Conservation (phyloP, 2,113 vertebrate species). For the Syngnathus floridae region DNA sequence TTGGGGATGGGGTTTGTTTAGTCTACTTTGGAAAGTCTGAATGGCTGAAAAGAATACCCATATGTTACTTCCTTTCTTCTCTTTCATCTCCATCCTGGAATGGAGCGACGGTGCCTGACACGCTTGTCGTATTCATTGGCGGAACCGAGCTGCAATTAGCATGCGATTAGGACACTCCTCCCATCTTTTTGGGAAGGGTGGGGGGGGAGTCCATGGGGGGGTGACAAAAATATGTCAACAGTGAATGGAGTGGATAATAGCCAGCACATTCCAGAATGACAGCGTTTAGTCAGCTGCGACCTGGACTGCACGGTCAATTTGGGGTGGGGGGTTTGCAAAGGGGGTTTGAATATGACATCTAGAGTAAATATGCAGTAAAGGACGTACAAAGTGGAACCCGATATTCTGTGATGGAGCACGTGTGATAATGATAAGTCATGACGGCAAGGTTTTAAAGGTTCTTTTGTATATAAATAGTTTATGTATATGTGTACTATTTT, state of each 20-base stretch:
- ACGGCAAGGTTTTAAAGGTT: no score
- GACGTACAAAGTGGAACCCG: no score
- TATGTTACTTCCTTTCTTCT: slow-evolving; percentile 35
- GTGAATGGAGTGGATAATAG: slow-evolving; percentile 45
- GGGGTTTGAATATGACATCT: not conserved
- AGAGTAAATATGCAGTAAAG: not conserved
- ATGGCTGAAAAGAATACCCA: slow-evolving; percentile 58
- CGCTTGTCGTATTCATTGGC: slow-evolving; percentile 73
- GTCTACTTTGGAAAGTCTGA: slow-evolving; percentile 8
- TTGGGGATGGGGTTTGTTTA: slow-evolving; percentile 32
- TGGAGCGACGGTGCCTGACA: slow-evolving; percentile 60
- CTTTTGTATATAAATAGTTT: no score
- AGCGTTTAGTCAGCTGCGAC: slow-evolving; percentile 55
- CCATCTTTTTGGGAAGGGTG: not conserved
- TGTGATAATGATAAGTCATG: no score
- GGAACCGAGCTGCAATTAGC: slow-evolving; percentile 78
- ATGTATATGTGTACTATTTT: not conserved
- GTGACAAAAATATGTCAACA: slow-evolving; percentile 52
- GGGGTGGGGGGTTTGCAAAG: not conserved
- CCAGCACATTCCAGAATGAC: slow-evolving; percentile 52
- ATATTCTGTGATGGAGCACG: no score
- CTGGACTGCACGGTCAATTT: slow-evolving; percentile 12
- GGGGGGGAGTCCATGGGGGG: slow-evolving; percentile 34
- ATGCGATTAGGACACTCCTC: slow-evolving; percentile 65
- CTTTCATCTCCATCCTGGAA: slow-evolving; percentile 68